Evolutionary conservation across 2,888 invertebrate species (phyloP), one percentile per base, ranked within the genome.

Genomic region (Helobdella robusta): DNA sequence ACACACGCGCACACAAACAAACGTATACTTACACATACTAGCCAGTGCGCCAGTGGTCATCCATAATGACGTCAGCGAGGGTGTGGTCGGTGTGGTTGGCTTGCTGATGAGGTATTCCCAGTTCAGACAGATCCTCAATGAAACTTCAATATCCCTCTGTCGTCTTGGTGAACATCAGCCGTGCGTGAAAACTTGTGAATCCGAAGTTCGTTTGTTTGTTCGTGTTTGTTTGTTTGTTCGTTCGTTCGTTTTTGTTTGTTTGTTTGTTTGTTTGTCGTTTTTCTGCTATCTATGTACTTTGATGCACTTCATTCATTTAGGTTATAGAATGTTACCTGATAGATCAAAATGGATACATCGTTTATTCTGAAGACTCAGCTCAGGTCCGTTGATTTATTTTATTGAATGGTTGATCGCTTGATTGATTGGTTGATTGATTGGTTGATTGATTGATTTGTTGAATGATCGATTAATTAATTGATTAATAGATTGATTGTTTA

Each of bases 291-390:
- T n/a, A n/a, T n/a, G n/a, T n/a, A n/a, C n/a, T n/a, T n/a, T n/a
- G n/a, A n/a, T n/a, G n/a, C n/a, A n/a, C n/a, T n/a, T n/a, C n/a
- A n/a, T n/a, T n/a, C n/a, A n/a, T n/a, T n/a, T 65, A 69, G 69
- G 68, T 66, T 18, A 34, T 69, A 25, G 69, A 91, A 76, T 94
- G 93, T 78, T 94, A 91, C 77, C 87, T 94, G 40, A 81, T 94
- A 65, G 94, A 94, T 77, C 91, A 93, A 80, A 92, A 91, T 77
- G 94, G 93, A 18, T 94, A 91, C 78, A 88, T 93, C 61, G 87
- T 94, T 64, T 85, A 91, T 48, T 91, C 91, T 0, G 91, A 92
- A 79, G 87, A 88, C 72, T 83, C 84, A 44, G 85, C 88, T 50
- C 89, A 92, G 74, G 75, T 73, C 70, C 70, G 73, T 20, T 54